Conservation (phyloP, 2,888 invertebrate species). For the Pegoplata infirma region DNA sequence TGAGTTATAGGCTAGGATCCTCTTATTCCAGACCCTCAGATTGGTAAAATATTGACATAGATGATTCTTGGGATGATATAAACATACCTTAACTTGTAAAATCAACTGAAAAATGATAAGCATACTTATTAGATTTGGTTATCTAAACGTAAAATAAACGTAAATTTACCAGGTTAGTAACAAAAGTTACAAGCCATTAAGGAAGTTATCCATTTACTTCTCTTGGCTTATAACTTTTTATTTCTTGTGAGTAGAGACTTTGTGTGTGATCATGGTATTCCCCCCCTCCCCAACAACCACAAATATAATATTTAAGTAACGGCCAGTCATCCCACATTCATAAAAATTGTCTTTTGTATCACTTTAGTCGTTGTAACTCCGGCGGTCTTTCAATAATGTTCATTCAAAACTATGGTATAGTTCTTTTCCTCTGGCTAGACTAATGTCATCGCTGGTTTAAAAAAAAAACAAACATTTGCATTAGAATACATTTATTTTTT, state of each 20-base stretch:
- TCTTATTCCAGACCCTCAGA: no score
- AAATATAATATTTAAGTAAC: slow-evolving; percentile 7
- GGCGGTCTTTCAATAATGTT: slow-evolving; percentile 17
- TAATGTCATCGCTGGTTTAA: slow-evolving; percentile 12
- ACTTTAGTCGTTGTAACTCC: slow-evolving; percentile 24
- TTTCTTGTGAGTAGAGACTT: background rate
- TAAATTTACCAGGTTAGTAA: slow-evolving; percentile 12
- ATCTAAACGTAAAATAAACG: background rate
- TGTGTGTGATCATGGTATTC: background rate
- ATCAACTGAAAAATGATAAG: no score
- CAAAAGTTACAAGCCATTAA: slow-evolving; percentile 56
- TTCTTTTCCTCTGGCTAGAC: background rate
- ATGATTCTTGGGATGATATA: no score
- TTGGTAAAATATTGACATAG: no score
- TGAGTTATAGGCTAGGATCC: no score
- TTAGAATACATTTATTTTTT: slow-evolving; percentile 44
- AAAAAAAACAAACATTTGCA: slow-evolving; percentile 38
- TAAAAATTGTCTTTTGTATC: slow-evolving; percentile 27
- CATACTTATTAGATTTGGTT: no score
- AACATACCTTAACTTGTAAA: no score
- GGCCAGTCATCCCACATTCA: slow-evolving; percentile 37
- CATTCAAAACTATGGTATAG: background rate
- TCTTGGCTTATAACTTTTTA: slow-evolving; percentile 4
- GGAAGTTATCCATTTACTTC: slow-evolving; percentile 61
- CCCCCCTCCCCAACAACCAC: background rate